Base-by-base conservation (phyloP, 2,888 invertebrate genomes). In the Hyalella azteca region DNA sequence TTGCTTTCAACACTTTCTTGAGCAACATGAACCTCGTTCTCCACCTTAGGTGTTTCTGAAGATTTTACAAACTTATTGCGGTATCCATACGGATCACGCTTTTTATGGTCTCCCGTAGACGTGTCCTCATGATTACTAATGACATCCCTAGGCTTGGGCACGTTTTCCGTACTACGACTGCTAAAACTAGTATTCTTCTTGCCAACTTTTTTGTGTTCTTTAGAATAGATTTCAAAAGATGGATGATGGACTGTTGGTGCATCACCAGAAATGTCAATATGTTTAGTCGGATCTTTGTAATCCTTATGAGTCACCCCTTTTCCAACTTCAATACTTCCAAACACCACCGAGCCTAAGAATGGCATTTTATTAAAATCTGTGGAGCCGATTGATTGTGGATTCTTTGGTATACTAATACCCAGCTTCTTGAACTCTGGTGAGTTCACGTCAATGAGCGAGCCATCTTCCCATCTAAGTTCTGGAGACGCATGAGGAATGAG, bases 391-490 rank as follows among this genome's bases (percentile, higher is more conserved):
- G 15, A 13, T 32, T n/a, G 15, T 29, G 36, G 36, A 19, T 19
- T 3, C 5, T 66, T 29, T 36, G 32, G 15, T 5, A 66, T 36
- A 19, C 19, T 19, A 32, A 66, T 36, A 2, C 36, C 19, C 11
- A 36, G 66, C 36, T 66, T 66, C 39, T 66, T 32, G 2, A 36
- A 66, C 4, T 66, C 36, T 11, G 19, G 11, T 36, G 22, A 7
- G 19, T 66, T 66, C 3, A 29, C 11, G 19, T 66, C 39, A 66
- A 66, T 36, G 66, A 66, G 5, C 5, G 66, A 29, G 19, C 66
- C 66, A 36, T 66, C 66, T 19, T 66, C 66, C 66, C 66, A 66
- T 19, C 66, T 66, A 22, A 66, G 26, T 66, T 66, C 66, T 29
- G 66, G 66, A 19, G 66, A 66, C 3, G 66, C 66, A 36, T 66